Conservation (phyloP, 2,888 invertebrate species). For the Hedya salicella region DNA sequence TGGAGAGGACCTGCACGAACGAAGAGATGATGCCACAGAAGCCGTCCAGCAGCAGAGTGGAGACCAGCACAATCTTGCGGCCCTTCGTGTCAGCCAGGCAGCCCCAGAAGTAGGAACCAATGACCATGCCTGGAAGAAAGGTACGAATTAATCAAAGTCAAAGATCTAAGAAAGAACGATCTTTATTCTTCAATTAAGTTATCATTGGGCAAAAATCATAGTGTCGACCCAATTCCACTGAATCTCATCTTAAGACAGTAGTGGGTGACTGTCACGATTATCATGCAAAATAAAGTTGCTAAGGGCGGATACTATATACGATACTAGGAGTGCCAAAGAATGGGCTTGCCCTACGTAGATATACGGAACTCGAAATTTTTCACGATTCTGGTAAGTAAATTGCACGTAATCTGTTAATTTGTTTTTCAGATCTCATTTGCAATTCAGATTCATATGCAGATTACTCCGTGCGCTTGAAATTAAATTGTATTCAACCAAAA, state of each 20-base stretch:
- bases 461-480: constrained; percentile 1
- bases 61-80: constrained; percentile 89
- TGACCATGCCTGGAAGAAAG: constrained; percentile 88
- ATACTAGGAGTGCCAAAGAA: too few species aligned
- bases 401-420: not conserved
- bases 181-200: too few species aligned
- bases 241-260: too few species aligned
- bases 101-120: constrained; percentile 94
- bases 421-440: constrained; percentile 19
- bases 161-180: too few species aligned
- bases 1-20: constrained; percentile 88
- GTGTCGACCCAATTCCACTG: too few species aligned
- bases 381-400: constrained; percentile 5
- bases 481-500: not conserved
- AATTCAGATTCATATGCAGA: constrained; percentile 29
- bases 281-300: too few species aligned
- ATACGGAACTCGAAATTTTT: not conserved
- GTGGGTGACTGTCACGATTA: too few species aligned
- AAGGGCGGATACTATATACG: too few species aligned
- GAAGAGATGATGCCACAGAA: constrained; percentile 89
- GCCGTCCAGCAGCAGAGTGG: constrained; percentile 90
- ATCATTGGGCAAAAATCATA: too few species aligned
- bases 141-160: too few species aligned
- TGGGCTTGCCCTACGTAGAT: too few species aligned
- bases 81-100: constrained; percentile 93